Evolutionary conservation across 2,113 vertebrate species (phyloP), one percentile per base, ranked within the genome.

Genomic region (Cyanocitta stelleri): DNA sequence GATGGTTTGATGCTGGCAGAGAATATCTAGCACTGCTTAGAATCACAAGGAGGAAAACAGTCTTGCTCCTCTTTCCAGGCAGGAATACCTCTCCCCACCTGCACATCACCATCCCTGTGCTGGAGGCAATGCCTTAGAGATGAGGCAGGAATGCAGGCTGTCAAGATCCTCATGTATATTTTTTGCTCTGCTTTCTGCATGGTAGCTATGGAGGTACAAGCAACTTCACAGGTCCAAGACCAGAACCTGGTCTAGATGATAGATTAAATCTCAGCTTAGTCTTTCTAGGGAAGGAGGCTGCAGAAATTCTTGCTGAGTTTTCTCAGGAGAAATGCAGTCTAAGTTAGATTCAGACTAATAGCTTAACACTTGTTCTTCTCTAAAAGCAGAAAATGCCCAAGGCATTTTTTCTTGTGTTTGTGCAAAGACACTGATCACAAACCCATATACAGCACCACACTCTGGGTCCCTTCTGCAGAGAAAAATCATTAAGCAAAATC

Each of bases 401-500:
- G 96, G 96, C 94, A 43, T 89, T 97, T 95, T 26, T 97, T 95
- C 77, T 89, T 95, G 93, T 91, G 94, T 96, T 87, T 92, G 77
- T 92, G 83, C 71, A 96, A 96, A 97, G 92, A 87, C 32, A n/a
- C 86, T 58, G 92, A 97, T 97, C 96, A 95, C 87, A 97, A 89
- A 81, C 66, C 69, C 87, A 63, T 72, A 87, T 72, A 95, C 80
- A 94, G 52, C 62, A 80, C 20, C 85, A 83, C 52, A 85, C 89
- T 97, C 88, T 87, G 63, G 66, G 85, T 79, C 90, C 89, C 86
- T 91, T 91, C 58, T 87, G 93, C 86, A 95, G 83, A 96, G 90
- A 97, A 97, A 97, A 97, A 77, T 87, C 91, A 91, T 97, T 96
- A 97, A 90, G 48, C 69, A 87, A 97, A 98, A 97, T 97, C 97